Conservation (phyloP, 2,113 vertebrate species). For the Apteryx mantelli region DNA sequence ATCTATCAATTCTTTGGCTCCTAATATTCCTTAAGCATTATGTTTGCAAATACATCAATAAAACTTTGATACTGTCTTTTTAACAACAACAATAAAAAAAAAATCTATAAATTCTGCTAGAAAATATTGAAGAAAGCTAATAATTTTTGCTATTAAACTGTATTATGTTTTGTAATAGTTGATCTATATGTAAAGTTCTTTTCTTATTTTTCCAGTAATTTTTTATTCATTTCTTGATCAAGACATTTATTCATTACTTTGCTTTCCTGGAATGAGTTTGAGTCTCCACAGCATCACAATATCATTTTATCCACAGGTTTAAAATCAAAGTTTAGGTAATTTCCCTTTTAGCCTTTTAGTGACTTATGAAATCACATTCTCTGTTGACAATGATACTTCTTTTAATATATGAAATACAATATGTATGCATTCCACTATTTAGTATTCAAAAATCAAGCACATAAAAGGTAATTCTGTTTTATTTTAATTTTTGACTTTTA, state of each 20-base stretch:
- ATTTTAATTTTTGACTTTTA: constrained; percentile 11
- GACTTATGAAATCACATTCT: not conserved
- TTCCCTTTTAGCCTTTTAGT: not conserved
- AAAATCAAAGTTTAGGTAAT: constrained; percentile 4
- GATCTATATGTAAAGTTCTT: not conserved
- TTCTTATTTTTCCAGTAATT: not conserved
- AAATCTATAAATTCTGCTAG: not conserved
- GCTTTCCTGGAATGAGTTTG: not conserved
- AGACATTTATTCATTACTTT: not conserved
- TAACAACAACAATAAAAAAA: not conserved
- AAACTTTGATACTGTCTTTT: not conserved
- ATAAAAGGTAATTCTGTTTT: not conserved
- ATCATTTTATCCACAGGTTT: not conserved
- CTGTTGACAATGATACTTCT: not conserved
- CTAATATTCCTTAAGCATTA: not conserved
- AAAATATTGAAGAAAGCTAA: not conserved
- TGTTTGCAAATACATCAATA: not conserved
- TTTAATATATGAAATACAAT: not conserved
- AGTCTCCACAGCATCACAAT: not conserved
- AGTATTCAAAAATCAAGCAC: not conserved
- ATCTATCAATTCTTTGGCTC: not conserved
- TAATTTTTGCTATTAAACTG: not conserved
- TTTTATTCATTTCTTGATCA: not conserved
- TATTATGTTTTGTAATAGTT: not conserved
- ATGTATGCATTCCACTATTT: not conserved